Evolutionary conservation across 2,113 vertebrate genomes (phyloP), one percentile per base, ranked within the genome.

Genomic region (Pachypanchax playfairii): DNA sequence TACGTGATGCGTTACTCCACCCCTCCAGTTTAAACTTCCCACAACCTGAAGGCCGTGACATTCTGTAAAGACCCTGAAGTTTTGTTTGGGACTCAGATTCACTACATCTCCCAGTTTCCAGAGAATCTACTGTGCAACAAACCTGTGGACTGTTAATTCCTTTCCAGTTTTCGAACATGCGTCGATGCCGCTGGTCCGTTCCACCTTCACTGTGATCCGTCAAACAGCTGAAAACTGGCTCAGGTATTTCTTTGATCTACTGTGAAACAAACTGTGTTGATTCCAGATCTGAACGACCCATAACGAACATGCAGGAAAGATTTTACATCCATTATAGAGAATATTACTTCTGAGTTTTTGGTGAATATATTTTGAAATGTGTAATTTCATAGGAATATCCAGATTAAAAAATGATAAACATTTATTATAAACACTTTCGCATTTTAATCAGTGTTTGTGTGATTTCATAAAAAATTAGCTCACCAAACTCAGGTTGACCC

Each of bases 1-100:
- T 92, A 92, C 0, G 94, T 98, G 77, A 78, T 97, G 59, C 94
- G 95, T 80, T 97, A 96, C 89, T 95, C 94, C 0, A 88, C 93
- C 36, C 94, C 94, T 1, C 94, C 94, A 0, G 93, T 96, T 77
- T 97, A 93, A 42, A 75, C 7, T 8, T 38, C 49, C 13, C 6
- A 26, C 33, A 29, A 57, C 70, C 64, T 66, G n/a, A 5, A 57
- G 49, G 70, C 65, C 59, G 65, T 48, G 35, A 29, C 73, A 70
- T 70, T 39, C 48, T 53, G 57, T 43, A 51, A 54, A 49, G 36
- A 11, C 54, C 46, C 39, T 65, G 41, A 38, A 28, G 57, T 43
- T 52, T 51, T 42, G 26, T 24, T 66, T 57, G 29, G 57, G 47
- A 65, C 44, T 75, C 61, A 26, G 18, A 39, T 56, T 42, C n/a